Base-by-base conservation (phyloP, 53 echinoderm and acorn worm genomes). In the Henricia sp. region DNA sequence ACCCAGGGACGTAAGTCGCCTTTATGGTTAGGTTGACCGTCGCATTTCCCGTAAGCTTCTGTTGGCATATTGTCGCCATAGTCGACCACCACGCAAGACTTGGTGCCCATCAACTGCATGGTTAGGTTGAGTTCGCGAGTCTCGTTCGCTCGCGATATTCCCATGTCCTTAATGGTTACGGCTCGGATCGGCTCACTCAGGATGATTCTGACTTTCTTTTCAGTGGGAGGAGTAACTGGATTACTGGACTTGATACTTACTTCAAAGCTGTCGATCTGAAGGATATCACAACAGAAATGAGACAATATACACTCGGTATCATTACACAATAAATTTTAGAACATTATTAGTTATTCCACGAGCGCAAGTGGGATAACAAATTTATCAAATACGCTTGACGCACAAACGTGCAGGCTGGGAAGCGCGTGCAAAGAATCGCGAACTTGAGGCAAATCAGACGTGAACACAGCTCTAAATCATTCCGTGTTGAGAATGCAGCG, bases 1-100 rank as follows among this genome's bases (percentile, higher is more conserved):
- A 87, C 73, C 19, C 13, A 3, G 0, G 0, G 0, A 13, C 14
- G 6, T 0, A 76, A 32, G 0, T 58, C 0, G 16, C 76, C 76
- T 38, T 13, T 24, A 6, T 6, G 10, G 72, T 71, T 60, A 21
- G 38, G 12, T 82, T 72, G 10, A 70, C 26, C 0, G 56, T 58
- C 46, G 55, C 89, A 86, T 1, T 56, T 28, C 3, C 95, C 95
- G 34, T 86, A 95, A 34, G 88, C 88, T 5, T 58, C 74, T 0
- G 55, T 14, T 0, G 65, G n/a, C 4, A 68, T 3, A 13, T 43
- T 68, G 39, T 95, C 90, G 2, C 66, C 87, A 58, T 59, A 93
- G 74, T 95, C 87, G 8, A 95, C 68, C 1, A 68, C 42, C 39
- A 95, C 58, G 55, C 95, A 95, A 3, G 93, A 90, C 41, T 83